Percentiles rank a stretch among this genome's conserved stretches.
These are phyloP conservation scores for Azemiops feae DNA, from an alignment of 2,113 vertebrate genomes.

Conservation along the genomic window DNA sequence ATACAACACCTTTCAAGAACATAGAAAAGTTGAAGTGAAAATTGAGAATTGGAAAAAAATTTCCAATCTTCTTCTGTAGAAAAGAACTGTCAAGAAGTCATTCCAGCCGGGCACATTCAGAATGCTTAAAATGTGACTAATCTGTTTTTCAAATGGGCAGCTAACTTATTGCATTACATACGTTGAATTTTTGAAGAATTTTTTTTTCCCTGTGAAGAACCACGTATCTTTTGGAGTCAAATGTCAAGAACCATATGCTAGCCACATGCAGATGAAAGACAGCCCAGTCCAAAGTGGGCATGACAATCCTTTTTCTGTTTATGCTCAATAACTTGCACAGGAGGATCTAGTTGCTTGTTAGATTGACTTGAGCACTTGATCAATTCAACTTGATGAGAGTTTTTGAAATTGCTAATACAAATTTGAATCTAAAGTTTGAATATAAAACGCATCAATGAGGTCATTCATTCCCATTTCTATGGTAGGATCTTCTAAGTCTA, in stretches of 20 bases:
- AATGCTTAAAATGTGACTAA: background rate
- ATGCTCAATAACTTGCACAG: background rate
- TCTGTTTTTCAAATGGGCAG: background rate
- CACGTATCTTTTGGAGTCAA: background rate
- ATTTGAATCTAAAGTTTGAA: background rate
- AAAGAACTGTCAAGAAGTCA: background rate
- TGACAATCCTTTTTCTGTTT: background rate
- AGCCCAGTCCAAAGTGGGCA: background rate
- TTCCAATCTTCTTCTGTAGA: background rate
- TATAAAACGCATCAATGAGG: background rate
- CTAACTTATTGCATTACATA: background rate
- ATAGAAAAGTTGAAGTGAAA: background rate
- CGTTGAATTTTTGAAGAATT: background rate
- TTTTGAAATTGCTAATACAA: background rate
- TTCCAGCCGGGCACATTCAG: background rate
- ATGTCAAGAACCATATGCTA: background rate
- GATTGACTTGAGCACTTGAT: background rate
- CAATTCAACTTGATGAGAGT: background rate
- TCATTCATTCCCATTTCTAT: background rate
- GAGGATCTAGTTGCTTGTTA: background rate
- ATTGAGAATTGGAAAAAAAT: background rate
- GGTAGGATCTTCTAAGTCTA: background rate
- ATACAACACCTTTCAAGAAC: background rate
- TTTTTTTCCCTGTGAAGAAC: background rate
- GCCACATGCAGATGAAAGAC: background rate